A percentile compares a stretch with the other conserved stretches of the same genome.
Evolutionary conservation across 1,140 invertebrate genomes (phyloP).

Genomic region (Aporrectodea caliginosa): DNA sequence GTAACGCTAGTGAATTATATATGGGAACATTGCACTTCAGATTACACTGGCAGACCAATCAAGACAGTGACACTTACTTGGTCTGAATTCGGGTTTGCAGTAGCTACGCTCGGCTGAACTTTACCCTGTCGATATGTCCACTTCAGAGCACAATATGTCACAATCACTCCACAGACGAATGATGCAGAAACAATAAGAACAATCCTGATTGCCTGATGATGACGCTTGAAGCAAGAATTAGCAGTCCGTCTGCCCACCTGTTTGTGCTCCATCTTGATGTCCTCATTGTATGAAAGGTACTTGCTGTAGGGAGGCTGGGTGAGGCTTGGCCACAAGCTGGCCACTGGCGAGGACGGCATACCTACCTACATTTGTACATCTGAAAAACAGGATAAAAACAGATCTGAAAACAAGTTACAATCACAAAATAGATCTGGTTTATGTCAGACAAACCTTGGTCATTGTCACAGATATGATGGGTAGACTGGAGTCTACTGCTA

Average conservation of each 20-base stretch:
- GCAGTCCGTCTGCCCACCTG: not conserved
- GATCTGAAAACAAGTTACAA: too few species aligned
- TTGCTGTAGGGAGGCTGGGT: not conserved
- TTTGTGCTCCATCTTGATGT: not conserved
- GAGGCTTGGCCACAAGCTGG: not conserved
- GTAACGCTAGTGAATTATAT: too few species aligned
- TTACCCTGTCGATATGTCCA: not conserved
- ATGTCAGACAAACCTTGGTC: too few species aligned
- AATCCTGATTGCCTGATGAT: not conserved
- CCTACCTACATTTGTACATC: too few species aligned
- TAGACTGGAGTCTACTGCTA: too few species aligned
- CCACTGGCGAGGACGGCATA: not conserved
- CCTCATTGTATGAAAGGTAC: not conserved
- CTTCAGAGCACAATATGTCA: not conserved
- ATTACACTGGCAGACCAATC: too few species aligned
- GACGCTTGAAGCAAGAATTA: not conserved
- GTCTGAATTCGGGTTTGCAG: not conserved
- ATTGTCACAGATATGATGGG: too few species aligned
- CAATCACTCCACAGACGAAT: not conserved
- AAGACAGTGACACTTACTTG: too few species aligned
- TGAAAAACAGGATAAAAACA: too few species aligned
- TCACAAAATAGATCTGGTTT: too few species aligned
- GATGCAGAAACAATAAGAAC: not conserved
- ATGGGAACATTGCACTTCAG: too few species aligned
- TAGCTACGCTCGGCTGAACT: not conserved